Evolutionary conservation across 2,888 invertebrate species (phyloP), one percentile per base, ranked within the genome.

Genomic region (Philopedon plagiatum): DNA sequence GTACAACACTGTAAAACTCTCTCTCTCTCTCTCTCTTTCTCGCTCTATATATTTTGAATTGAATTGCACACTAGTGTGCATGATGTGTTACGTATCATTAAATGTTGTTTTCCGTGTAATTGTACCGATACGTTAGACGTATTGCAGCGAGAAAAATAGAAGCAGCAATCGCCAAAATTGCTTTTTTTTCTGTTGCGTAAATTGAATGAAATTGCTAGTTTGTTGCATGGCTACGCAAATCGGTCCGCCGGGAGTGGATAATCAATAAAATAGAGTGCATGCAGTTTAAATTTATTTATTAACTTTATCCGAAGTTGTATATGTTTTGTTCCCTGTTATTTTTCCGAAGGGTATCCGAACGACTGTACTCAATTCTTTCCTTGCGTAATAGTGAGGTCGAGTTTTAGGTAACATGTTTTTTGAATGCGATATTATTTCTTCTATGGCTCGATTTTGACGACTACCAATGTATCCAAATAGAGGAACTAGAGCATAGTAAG

Each of bases 51-150:
- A n/a, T n/a, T n/a, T n/a, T n/a, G 66, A 11, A 57, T 62, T 62
- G 68, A 75, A 79, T 80, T 79, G 78, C 77, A 79, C 78, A 80
- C 78, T 76, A 76, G 78, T 75, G 76, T 78, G 75, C 76, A 77
- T 77, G 79, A 79, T 79, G 78, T 79, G 83, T 80, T 80, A 80
- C 81, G 82, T 78, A 77, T 79, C 82, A 81, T 81, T 82, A 82
- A 81, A 81, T 80, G 76, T 76, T 77, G 81, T 80, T 81, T 81
- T 81, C 80, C 75, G 75, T 76, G 78, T 81, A 83, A 83, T 83
- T 82, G 81, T 79, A 76, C 76, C 80, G 77, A 82, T 82, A 78
- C 76, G 80, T 81, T 80, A 81, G 77, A 74, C 79, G 76, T 75
- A 65, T 77, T 78, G 76, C 76, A 77, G 68, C 76, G 75, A 75